Base-by-base conservation (phyloP, 2,888 invertebrate species). In the Scrobipalpa atriplicella region DNA sequence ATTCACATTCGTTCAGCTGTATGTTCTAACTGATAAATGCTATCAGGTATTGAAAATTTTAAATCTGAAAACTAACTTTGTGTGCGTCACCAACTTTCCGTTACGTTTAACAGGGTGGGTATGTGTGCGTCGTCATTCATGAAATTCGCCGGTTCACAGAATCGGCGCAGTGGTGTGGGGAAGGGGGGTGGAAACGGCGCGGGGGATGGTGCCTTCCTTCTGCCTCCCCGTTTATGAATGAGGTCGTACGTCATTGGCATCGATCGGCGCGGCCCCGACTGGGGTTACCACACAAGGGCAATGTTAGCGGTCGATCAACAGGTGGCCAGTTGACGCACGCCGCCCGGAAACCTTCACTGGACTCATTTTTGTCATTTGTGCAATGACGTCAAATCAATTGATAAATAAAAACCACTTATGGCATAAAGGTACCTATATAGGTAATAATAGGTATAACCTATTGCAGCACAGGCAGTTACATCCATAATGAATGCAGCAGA, bases 231-330 rank as follows among this genome's bases (percentile, higher is more conserved):
- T 90, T 91, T 85, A 90, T 92, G 92, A 92, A 92, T 92, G 92
- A 85, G 90, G 90, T 76, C 84, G 84, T 88, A 92, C 92, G 92
- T 92, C 92, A 92, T 86, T 78, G 78, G 74, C 81, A 90, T 91
- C 87, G 92, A 92, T 82, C 84, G 82, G 70, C 72, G 72, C 73
- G 79, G 81, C 81, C 83, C 75, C 75, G 79, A 79, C 71, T 78
- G 80, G 85, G 89, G 90, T 86, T 87, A 84, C 78, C 85, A 74
- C 83, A 83, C 90, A 91, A 92, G 90, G 92, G 80, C 90, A 84
- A 72, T 72, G 74, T 75, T 75, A 76, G 76, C 78, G 80, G 71
- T 76, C 79, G 78, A 79, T 80, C 90, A 90, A 92, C 91, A 91
- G 90, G 91, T 91, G 85, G 78, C 73, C 77, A 77, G 11, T 77